Evolutionary conservation across 2,113 vertebrate genomes (phyloP).

Genomic region (Tragelaphus strepsiceros): DNA sequence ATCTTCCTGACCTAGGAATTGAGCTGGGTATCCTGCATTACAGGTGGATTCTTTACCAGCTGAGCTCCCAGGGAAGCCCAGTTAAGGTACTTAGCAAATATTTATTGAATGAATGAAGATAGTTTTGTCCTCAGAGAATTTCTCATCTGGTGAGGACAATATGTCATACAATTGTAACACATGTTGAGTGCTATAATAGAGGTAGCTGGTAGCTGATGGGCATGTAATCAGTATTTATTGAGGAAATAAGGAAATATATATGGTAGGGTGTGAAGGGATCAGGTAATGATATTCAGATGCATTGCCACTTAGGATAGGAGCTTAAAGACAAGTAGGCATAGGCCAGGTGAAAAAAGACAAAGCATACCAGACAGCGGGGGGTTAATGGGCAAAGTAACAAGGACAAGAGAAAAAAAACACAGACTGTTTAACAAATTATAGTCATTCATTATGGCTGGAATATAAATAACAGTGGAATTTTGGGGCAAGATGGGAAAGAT

Average conservation of each 20-base stretch:
- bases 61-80: neutral
- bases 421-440: neutral
- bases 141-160: neutral
- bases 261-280: neutral
- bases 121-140: neutral
- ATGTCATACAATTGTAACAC: neutral
- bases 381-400: neutral
- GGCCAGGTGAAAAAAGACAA: neutral
- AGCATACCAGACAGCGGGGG: neutral
- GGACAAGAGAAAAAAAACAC: neutral
- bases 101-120: neutral
- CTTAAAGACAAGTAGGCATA: neutral
- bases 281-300: neutral
- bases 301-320: neutral
- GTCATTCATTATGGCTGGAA: neutral
- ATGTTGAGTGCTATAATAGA: neutral
- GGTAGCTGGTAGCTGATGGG: neutral
- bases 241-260: neutral
- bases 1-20: neutral
- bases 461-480: neutral
- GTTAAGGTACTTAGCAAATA: neutral
- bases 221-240: neutral
- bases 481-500: neutral
- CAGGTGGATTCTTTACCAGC: neutral
- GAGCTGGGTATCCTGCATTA: neutral